Conservation (phyloP, 1,140 invertebrate species). For the Bursaphelenchus mucronatus region DNA sequence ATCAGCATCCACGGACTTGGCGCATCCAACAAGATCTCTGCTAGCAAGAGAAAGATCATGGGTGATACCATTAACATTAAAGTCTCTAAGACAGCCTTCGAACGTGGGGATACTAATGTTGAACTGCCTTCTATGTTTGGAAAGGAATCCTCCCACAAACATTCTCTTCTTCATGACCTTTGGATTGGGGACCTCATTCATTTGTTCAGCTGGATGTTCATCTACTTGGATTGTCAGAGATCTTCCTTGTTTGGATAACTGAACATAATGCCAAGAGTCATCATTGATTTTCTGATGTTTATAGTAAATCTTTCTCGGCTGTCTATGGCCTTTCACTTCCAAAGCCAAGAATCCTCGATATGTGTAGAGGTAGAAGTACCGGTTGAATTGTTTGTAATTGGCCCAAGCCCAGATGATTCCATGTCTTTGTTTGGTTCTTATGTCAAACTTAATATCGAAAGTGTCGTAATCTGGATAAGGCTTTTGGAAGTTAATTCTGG, state of each 20-base stretch:
- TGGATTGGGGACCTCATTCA: conserved; percentile 48
- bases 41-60: conserved; percentile 30
- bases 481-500: conserved; percentile 51
- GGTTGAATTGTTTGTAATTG: conserved; percentile 56
- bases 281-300: conserved; percentile 46
- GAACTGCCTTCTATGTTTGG: conserved; percentile 46
- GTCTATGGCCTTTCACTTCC: conserved; percentile 46
- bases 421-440: conserved; percentile 40
- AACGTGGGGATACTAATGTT: conserved; percentile 37
- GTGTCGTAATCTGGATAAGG: conserved; percentile 54
- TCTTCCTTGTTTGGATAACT: conserved; percentile 40
- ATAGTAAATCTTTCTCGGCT: conserved; percentile 47
- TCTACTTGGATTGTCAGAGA: conserved; percentile 42
- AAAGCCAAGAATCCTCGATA: conserved; percentile 48
- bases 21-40: conserved; percentile 49
- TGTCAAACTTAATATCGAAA: conserved; percentile 42
- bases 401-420: conserved; percentile 58
- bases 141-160: conserved; percentile 59
- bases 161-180: conserved; percentile 55
- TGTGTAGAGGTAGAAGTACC: conserved; percentile 52
- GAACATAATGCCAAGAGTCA: conserved; percentile 53
- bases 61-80: conserved; percentile 40
- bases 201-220: conserved; percentile 26
- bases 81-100: conserved; percentile 52
- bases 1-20: conserved; percentile 18